These are phyloP conservation scores for Carcharodon carcharias DNA, from an alignment of 2,797 vertebrate species.

Conservation along the genomic window DNA sequence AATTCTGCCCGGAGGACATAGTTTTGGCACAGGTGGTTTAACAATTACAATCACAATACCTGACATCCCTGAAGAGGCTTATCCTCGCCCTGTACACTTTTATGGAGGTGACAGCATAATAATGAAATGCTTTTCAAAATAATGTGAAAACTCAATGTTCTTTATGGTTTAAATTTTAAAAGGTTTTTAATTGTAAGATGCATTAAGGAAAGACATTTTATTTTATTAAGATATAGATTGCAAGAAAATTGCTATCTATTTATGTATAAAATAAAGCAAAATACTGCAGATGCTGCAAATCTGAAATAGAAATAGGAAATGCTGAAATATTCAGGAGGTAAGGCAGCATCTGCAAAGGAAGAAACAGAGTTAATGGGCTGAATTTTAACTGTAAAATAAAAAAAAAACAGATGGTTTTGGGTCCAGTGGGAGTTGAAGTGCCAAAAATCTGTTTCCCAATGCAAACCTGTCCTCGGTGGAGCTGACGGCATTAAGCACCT, in stretches of 20 bases:
- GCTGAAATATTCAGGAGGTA: not conserved
- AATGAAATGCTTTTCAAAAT: not conserved
- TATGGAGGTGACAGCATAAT: not conserved
- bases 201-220: not conserved
- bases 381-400: too few species aligned
- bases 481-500: too few species aligned
- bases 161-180: not conserved
- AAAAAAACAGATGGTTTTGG: too few species aligned
- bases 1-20: slow-evolving; percentile 3
- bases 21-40: not conserved
- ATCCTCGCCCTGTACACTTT: not conserved
- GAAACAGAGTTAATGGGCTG: too few species aligned
- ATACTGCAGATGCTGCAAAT: not conserved
- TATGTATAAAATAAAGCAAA: not conserved
- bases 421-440: too few species aligned
- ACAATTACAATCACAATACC: not conserved
- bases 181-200: not conserved
- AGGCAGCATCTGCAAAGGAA: not conserved
- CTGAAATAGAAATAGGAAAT: not conserved
- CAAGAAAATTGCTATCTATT: not conserved
- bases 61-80: not conserved
- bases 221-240: not conserved
- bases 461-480: too few species aligned
- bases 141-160: not conserved
- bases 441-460: too few species aligned